A percentile compares a stretch with the other conserved stretches of the same genome.
Evolutionary conservation across 2,797 vertebrate species (phyloP).

Genomic region (Ctenochaetus hawaiiensis): DNA sequence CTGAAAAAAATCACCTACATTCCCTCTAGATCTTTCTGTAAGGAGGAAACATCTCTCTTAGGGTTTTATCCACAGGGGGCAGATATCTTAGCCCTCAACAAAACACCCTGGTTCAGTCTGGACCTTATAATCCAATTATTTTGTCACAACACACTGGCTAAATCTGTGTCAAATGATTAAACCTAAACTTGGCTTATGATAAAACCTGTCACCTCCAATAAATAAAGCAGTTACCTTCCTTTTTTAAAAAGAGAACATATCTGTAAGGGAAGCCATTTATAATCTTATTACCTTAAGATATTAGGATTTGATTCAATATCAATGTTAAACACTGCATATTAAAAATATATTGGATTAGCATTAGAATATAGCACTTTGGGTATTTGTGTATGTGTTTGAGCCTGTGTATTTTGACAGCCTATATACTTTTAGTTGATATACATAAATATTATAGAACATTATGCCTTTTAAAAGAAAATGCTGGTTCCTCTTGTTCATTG

Average conservation of each 20-base stretch:
- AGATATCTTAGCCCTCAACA: conserved; percentile 55
- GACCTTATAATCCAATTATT: conserved; percentile 80
- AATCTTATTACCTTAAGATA: conserved; percentile 74
- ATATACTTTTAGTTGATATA: conserved; percentile 29
- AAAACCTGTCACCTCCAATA: conserved; percentile 65
- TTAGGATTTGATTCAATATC: conserved; percentile 70
- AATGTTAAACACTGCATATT: conserved; percentile 66
- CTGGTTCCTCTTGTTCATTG: conserved; percentile 18
- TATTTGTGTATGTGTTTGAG: conserved; percentile 54
- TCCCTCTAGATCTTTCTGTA: conserved; percentile 46
- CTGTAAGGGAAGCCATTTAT: conserved; percentile 52
- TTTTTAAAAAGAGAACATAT: conserved; percentile 52
- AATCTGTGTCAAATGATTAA: conserved; percentile 77
- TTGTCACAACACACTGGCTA: conserved; percentile 70
- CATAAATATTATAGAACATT: conserved; percentile 39
- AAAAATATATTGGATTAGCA: conserved; percentile 74
- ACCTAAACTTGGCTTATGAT: conserved; percentile 74
- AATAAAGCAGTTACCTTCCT: conserved; percentile 63
- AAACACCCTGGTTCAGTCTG: conserved; percentile 66
- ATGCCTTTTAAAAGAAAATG: conserved; percentile 41
- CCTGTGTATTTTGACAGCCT: conserved; percentile 28
- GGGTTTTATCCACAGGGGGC: conserved; percentile 74
- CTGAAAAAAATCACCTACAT: conserved; percentile 32
- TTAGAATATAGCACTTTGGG: conserved; percentile 54
- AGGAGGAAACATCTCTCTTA: conserved; percentile 50